phyloP scores from a whole-genome alignment of 2,888 invertebrate species.

The Phymatocera aterrima region DNA sequence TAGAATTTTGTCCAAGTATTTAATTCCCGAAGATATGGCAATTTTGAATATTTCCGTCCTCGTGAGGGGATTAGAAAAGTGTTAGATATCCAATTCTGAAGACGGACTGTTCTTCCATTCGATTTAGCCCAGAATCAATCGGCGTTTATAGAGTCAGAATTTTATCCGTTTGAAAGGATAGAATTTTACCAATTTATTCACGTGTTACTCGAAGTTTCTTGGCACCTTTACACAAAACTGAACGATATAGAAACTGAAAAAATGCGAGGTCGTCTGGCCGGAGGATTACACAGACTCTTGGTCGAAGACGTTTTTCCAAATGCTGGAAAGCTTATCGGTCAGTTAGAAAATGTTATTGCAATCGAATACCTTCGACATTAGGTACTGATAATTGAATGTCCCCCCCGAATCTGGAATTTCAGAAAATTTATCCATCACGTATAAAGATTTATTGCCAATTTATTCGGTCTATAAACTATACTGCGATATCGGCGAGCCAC shows the following conservation, averaged over 20 bases:
- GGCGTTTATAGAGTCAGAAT: slow-evolving; percentile 71
- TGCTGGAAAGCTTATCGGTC: slow-evolving; percentile 74
- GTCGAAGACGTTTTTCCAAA: slow-evolving; percentile 75
- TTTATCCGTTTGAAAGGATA: slow-evolving; percentile 79
- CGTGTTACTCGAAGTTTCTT: slow-evolving; percentile 76
- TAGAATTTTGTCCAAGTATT: no score
- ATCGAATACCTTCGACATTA: no score
- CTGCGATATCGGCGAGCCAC: slow-evolving; percentile 75
- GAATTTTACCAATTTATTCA: slow-evolving; percentile 81
- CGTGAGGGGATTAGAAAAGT: slow-evolving; percentile 61
- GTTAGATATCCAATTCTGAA: not conserved
- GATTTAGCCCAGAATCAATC: slow-evolving; percentile 53
- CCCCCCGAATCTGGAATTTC: no score
- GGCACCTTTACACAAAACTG: slow-evolving; percentile 74
- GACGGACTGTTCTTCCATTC: not conserved
- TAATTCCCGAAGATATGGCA: no score
- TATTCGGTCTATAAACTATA: slow-evolving; percentile 75
- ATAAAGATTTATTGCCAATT: slow-evolving; percentile 73
- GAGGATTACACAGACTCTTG: slow-evolving; percentile 77
- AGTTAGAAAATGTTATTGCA: no score
- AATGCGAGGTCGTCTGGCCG: slow-evolving; percentile 75
- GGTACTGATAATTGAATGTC: no score
- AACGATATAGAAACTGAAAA: slow-evolving; percentile 70
- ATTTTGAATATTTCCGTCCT: no score
- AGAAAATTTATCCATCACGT: slow-evolving; percentile 53